These are phyloP conservation scores for Drosophila yakuba DNA, from an alignment of 1,140 invertebrate species.

Conservation along the genomic window DNA sequence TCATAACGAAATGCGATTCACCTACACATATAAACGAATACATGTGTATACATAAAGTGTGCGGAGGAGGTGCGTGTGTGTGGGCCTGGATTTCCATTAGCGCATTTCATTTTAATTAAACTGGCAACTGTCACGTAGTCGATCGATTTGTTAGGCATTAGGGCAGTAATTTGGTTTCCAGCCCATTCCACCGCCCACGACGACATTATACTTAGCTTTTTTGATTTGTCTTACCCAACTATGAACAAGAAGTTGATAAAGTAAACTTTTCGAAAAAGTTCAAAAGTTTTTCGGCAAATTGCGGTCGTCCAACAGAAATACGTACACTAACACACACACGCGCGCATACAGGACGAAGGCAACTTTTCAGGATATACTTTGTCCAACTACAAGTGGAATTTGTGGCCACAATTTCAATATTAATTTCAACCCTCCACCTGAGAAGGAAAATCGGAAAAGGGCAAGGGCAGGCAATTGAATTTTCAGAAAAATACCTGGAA, in stretches of 20 bases:
- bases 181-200: neutral
- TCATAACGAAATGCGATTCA: slow-evolving; percentile 56
- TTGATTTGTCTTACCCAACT: slow-evolving; percentile 61
- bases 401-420: slow-evolving; percentile 62
- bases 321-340: too few species aligned
- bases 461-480: slow-evolving; percentile 28
- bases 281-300: slow-evolving; percentile 61
- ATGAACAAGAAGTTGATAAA: slow-evolving; percentile 57
- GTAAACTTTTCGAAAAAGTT: slow-evolving; percentile 63
- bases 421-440: slow-evolving; percentile 48
- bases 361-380: slow-evolving; percentile 39
- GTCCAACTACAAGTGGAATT: slow-evolving; percentile 42
- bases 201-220: slow-evolving; percentile 13
- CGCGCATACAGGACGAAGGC: slow-evolving; percentile 16
- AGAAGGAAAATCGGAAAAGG: neutral
- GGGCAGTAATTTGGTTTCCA: slow-evolving; percentile 34
- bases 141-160: slow-evolving; percentile 70
- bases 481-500: slow-evolving; percentile 48
- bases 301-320: slow-evolving; percentile 39
- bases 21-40: slow-evolving; percentile 13
- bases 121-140: slow-evolving; percentile 71
- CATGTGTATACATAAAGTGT: neutral
- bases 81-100: slow-evolving; percentile 54
- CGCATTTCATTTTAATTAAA: slow-evolving; percentile 76
- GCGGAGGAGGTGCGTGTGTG: slow-evolving; percentile 22